These are phyloP conservation scores for Lutjanus campechanus DNA, from an alignment of 2,797 vertebrate genomes.

Conservation along the genomic window DNA sequence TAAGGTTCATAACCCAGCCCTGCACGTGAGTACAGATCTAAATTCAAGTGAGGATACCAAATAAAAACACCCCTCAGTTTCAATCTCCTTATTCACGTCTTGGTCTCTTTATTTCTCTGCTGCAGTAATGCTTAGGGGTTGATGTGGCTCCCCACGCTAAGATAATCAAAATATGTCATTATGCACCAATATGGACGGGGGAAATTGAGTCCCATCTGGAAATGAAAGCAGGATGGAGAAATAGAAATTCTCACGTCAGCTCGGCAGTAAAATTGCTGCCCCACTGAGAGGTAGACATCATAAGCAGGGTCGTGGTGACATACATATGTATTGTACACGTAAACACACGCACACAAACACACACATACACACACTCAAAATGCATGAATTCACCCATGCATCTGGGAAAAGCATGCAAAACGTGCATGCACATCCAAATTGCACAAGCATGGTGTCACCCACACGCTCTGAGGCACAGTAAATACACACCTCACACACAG, in stretches of 20 bases:
- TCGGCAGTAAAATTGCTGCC: conserved; percentile 59
- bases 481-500: conserved; percentile 37
- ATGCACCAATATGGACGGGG: conserved; percentile 51
- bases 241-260: conserved; percentile 65
- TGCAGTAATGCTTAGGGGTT: conserved; percentile 35
- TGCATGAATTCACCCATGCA: conserved; percentile 35
- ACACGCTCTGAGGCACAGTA: conserved; percentile 2
- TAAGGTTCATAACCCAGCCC: not conserved
- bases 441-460: conserved; percentile 20
- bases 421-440: conserved; percentile 22
- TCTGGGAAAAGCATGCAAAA: conserved; percentile 31
- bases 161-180: conserved; percentile 69
- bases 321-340: conserved; percentile 46
- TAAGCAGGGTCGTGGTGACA: conserved; percentile 34
- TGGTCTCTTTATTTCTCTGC: conserved; percentile 38
- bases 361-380: conserved; percentile 27
- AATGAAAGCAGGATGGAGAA: conserved; percentile 57
- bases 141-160: conserved; percentile 52
- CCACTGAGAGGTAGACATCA: conserved; percentile 55
- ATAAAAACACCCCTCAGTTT: conserved; percentile 28
- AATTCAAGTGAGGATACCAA: conserved; percentile 11
- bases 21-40: not conserved
- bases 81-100: conserved; percentile 43
- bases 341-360: conserved; percentile 6
- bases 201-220: conserved; percentile 65